Evolutionary conservation across 2,888 invertebrate species (phyloP), one percentile per base, ranked within the genome.

Genomic region (Eristalis arbustorum): DNA sequence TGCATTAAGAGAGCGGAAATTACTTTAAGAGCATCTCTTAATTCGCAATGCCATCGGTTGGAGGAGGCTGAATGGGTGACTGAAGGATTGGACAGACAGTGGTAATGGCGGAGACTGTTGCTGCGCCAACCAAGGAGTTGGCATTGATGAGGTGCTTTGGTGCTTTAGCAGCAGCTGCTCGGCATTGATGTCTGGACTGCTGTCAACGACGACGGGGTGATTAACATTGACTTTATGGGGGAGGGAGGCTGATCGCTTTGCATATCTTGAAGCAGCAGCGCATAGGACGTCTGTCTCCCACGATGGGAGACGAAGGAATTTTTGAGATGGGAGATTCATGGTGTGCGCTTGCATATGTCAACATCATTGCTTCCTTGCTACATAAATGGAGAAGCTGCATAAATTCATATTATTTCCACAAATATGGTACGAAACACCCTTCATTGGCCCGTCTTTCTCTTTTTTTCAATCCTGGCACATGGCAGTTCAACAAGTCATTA

Each of bases 1-100:
- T n/a, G 57, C 69, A 71, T 77, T 40, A 64, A 71, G 64, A 49
- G 13, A 40, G 13, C 40, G n/a, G n/a, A 18, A 37, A 18, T 37
- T 37, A 6, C 28, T 61, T 49, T 8, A 8, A 18, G 18, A 49
- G 8, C 18, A n/a, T 18, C 49, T 18, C 18, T 6, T 8, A 49
- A 18, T n/a, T 49, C 2, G 18, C 18, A 18, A 5, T 49, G 49
- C 49, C 49, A 8, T 8, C 49, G 8, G 49, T 10, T 2, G n/a
- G 49, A 49, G 49, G n/a, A 49, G 49, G n/a, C 49, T 18, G 49
- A 6, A 18, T 49, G 49, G 18, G 18, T 13, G 49, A 49, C 18
- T 49, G 49, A 3, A 5, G n/a, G 4, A 0, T 49, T 49, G 4
- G 31, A 31, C 49, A 49, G 49, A 49, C 49, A 49, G n/a, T 6